Base-by-base conservation (phyloP, 2,888 invertebrate genomes). In the Pachymerium ferrugineum region DNA sequence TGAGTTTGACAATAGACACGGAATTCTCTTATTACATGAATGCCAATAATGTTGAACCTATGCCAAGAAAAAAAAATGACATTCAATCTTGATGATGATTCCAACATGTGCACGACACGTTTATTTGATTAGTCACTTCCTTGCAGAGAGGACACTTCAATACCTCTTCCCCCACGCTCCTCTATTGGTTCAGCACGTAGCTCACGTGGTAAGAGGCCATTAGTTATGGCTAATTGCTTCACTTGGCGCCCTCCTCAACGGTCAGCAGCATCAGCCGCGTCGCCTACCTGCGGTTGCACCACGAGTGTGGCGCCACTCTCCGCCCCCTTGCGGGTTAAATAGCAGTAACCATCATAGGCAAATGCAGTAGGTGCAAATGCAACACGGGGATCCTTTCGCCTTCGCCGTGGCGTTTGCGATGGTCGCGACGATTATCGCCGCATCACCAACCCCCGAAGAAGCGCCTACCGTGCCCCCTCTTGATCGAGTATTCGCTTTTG, bases 401-500 rank as follows among this genome's bases (percentile, higher is more conserved):
- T n/a, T 70, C 30, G 29, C 30, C n/a, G 31, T 19, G 31, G 31
- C 70, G 31, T 19, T 4, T 33, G 31, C 30, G 10, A 6, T 33
- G n/a, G 6, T 5, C 12, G 12, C 16, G 31, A n/a, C n/a, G n/a
- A 8, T 35, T 35, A 8, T 35, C 35, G 35, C 35, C 35, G 35
- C 10, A 35, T 14, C 12, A 8, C 35, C n/a, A n/a, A n/a, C n/a
- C n/a, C 33, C 12, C 70, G 30, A 6, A 31, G 14, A 10, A 31
- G 31, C 10, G 30, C 14, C 3, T 10, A n/a, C 1, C 31, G 22
- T n/a, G 31, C 70, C 22, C 62, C 74, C 75, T 8, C 31, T 75
- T 12, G 72, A 69, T 12, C 74, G 72, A 28, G 75, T 75, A 42
- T 75, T 75, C 69, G 75, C 74, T 10, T 33, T 75, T 6, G 29